Percentiles rank a stretch among this genome's conserved stretches.
These are phyloP conservation scores for Bimastos eiseni DNA, from an alignment of 2,888 invertebrate genomes.

Conservation along the genomic window DNA sequence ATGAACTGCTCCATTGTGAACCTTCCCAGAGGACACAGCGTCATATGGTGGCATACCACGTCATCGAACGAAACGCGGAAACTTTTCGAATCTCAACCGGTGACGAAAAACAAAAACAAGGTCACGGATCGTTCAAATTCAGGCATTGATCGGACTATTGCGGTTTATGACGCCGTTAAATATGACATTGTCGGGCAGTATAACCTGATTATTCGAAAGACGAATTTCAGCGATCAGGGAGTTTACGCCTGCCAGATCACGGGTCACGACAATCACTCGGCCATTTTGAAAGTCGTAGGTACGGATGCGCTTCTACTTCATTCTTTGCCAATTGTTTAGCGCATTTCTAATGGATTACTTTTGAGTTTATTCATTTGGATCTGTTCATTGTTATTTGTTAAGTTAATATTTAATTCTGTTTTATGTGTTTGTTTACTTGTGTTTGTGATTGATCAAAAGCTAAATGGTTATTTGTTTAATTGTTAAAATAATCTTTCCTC, in stretches of 20 bases:
- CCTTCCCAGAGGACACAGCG: not conserved
- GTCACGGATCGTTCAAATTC: not conserved
- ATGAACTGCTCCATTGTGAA: constrained; percentile 22
- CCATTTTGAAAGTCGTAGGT: not conserved
- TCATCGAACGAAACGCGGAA: not conserved
- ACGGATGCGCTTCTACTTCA: not conserved
- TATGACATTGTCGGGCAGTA: constrained; percentile 8
- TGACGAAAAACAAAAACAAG: not conserved
- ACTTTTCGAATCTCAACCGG: not conserved
- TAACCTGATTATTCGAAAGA: constrained; percentile 13
- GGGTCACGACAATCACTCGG: not conserved
- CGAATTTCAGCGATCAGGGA: not conserved
- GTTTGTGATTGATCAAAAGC: not conserved
- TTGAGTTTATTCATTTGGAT: not conserved
- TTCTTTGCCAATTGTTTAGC: not conserved
- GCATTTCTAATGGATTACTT: not conserved
- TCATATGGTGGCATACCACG: not conserved
- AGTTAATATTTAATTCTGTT: not conserved
- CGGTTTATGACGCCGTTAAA: not conserved
- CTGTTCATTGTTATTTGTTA: not conserved
- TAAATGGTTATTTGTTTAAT: not conserved
- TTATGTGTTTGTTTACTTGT: not conserved
- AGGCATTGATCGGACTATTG: not conserved
- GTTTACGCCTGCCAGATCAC: not conserved
- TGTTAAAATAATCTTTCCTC: not conserved